A percentile compares a stretch with the other conserved stretches of the same genome.
phyloP scores from a whole-genome alignment of 2,888 invertebrate species.

The Antheraea assamensis region DNA sequence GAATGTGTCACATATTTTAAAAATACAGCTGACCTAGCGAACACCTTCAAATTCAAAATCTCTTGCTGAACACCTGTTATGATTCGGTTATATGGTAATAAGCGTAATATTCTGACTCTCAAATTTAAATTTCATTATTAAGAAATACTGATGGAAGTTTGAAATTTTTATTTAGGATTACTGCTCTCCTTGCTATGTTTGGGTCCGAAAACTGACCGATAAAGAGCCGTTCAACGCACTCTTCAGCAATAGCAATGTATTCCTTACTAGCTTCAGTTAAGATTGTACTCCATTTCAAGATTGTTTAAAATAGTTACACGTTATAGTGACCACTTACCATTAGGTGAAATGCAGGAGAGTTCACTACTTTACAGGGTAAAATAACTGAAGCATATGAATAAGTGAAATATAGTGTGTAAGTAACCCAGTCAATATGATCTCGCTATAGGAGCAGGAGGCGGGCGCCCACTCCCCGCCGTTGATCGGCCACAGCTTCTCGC shows the following conservation, averaged over 20 bases:
- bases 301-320: too few relatives aligned
- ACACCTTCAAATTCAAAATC: neutral
- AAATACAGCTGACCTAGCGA: neutral
- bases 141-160: neutral
- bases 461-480: slow-evolving; percentile 98
- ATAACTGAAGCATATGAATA: slow-evolving; percentile 45
- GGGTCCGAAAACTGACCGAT: neutral
- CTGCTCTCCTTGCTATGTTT: neutral
- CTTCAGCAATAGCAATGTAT: too few relatives aligned
- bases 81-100: neutral
- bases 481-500: slow-evolving; percentile 97
- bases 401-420: too few relatives aligned
- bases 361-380: slow-evolving; percentile 35
- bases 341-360: neutral
- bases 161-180: neutral
- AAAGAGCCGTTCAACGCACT: too few relatives aligned
- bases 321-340: neutral
- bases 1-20: neutral
- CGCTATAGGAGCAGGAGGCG: slow-evolving; percentile 97
- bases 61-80: neutral
- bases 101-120: neutral
- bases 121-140: neutral
- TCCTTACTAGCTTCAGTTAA: too few relatives aligned
- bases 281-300: too few relatives aligned
- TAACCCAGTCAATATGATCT: slow-evolving; percentile 98